Evolutionary conservation across 30 jellyfish, hydroid and myxozoan genomes (phyloP), one percentile per base, ranked within the genome.

Genomic region (Cassiopea andromeda): DNA sequence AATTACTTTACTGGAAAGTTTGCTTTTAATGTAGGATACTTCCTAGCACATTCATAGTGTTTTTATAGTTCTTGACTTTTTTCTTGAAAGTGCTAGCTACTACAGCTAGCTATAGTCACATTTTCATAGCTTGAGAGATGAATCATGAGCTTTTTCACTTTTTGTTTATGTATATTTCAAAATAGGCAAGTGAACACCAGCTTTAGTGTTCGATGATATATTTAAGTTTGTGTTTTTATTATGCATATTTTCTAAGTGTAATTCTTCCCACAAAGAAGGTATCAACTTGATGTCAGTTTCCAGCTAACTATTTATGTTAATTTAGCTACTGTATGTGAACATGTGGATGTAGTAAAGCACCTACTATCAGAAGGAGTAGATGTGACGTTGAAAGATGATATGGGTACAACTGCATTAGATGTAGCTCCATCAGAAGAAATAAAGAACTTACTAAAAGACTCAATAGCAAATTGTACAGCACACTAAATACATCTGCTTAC

Each of bases 281-380:
- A 27, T 27, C 38, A 27, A 27, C 38, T 27, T 27, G 38, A 27
- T 27, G 38, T 27, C 38, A 27, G 38, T 27, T 27, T 27, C 38
- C 38, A 27, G 38, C 38, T 27, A 27, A 27, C 38, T 66, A 14
- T 19, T 66, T 15, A 6, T 14, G 3, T 75, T 74, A 44, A 15
- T 82, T 14, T 72, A 90, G 97, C 97, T 58, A 85, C 89, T 48
- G 97, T 90, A 58, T 90, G 97, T 58, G 97, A 90, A 61, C 84
- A 78, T 54, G 87, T 58, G 6, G 85, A 75, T 1, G 80, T 90
- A 19, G 79, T 82, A 16, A 73, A 66, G 45, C 16, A 18, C 44
- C 72, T 90, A n/a, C 48, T 83, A 46, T 73, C 60, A 1, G 68
- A 61, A 5, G 97, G 97, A 10, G 97, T 93, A 44, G 87, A 90